A percentile compares a stretch with the other conserved stretches of the same genome.
These are phyloP conservation scores for Ochropleura leucogaster DNA, from an alignment of 2,888 invertebrate genomes.

Conservation along the genomic window DNA sequence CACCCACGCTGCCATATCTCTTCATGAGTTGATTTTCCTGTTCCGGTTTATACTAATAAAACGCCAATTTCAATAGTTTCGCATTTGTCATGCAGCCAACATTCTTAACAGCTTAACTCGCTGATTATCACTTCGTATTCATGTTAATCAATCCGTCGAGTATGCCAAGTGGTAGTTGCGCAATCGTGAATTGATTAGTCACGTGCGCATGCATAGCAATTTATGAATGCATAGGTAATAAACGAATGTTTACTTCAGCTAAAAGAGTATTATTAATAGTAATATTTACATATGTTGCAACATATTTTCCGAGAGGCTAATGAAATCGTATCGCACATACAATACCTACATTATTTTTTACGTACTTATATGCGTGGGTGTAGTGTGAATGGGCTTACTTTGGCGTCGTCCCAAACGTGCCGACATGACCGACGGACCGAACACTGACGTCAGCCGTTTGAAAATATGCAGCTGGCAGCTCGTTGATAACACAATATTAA, in stretches of 20 bases:
- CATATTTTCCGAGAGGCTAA: conserved; percentile 40
- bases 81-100: conserved; percentile 15
- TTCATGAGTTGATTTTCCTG: conserved; percentile 77
- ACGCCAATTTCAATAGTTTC: conserved; percentile 43
- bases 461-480: conserved; percentile 75
- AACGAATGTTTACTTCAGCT: conserved; percentile 39
- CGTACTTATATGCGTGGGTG: conserved; percentile 72
- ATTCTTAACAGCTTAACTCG: conserved; percentile 16
- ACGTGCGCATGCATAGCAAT: conserved; percentile 46
- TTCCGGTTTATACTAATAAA: conserved; percentile 75
- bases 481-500: conserved; percentile 70
- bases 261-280: conserved; percentile 14
- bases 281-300: conserved; percentile 22
- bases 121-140: conserved; percentile 26
- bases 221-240: conserved; percentile 34
- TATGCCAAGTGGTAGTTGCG: conserved; percentile 50
- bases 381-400: conserved; percentile 87
- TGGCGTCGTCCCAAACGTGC: conserved; percentile 86
- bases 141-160: conserved; percentile 40
- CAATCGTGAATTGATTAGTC: conserved; percentile 57
- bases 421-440: conserved; percentile 68
- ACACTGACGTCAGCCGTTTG: conserved; percentile 80
- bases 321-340: conserved; percentile 48
- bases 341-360: conserved; percentile 78
- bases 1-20: conserved; percentile 72